Base-by-base conservation (phyloP, 2,797 vertebrate genomes). In the Sus cebifrons region DNA sequence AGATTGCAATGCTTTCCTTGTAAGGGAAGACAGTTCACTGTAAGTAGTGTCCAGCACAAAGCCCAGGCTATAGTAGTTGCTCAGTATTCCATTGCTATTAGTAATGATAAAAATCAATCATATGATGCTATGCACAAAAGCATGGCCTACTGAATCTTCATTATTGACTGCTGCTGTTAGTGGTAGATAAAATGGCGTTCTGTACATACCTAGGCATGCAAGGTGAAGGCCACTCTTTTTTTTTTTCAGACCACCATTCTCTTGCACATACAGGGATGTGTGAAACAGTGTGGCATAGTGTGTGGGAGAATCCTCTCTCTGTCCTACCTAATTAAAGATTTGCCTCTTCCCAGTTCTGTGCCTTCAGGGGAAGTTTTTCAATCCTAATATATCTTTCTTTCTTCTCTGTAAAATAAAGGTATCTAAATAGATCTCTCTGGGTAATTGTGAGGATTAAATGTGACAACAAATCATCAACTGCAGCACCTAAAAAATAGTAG, bases 381-480 rank as follows among this genome's bases (percentile, higher is more conserved):
- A 54, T 32, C 58, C 49, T 62, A 77, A 29, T 18, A 70, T 60
- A 25, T 2, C 25, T 89, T 87, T 82, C 29, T 11, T 82, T 27
- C 21, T 85, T 94, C n/a, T 89, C 65, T 70, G 21, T 86, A 83
- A 91, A 77, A 79, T 82, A 60, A 74, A 91, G 20, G 6, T 49
- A 21, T 82, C 27, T 40, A 62, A 74, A 29, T 13, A 10, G 6
- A 75, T 81, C 29, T n/a, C 17, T 83, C 17, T 70, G 32, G 62
- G n/a, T 44, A 64, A 91, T 25, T 58, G 17, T 70, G 44, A 91
- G n/a, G 20, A 64, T 83, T 71, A 65, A 75, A 54, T 52, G 17
- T 94, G 91, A 89, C 5, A 27, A 14, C 36, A 90, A 32, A n/a
- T 32, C n/a, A 52, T 56, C 0, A 13, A 15, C 58, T 40, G 18